Percentiles rank a stretch among this genome's conserved stretches.
phyloP scores from a whole-genome alignment of 2,797 vertebrate species.

The Florisuga fusca region DNA sequence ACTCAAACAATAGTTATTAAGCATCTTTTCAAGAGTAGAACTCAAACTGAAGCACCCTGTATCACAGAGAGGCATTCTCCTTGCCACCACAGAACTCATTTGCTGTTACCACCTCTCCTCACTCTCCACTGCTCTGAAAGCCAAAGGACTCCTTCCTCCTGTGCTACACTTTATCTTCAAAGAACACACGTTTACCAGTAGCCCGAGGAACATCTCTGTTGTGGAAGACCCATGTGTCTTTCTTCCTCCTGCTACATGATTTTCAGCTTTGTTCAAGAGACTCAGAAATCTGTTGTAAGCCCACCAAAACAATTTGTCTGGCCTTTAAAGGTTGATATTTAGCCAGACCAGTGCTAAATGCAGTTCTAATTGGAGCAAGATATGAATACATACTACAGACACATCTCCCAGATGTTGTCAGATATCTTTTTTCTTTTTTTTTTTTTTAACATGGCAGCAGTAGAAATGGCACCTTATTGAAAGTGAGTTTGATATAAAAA shows the following conservation, averaged over 20 bases:
- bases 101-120: not conserved
- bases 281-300: not conserved
- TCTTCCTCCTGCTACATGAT: not conserved
- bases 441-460: not conserved
- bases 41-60: not conserved
- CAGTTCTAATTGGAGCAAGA: constrained; percentile 78
- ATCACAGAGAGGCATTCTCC: not conserved
- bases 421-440: not conserved
- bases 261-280: not conserved
- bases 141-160: not conserved
- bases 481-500: not conserved
- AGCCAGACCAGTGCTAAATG: constrained; percentile 45
- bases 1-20: not conserved
- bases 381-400: constrained; percentile 73
- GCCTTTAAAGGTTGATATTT: not conserved
- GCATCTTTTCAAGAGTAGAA: not conserved
- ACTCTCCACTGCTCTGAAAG: not conserved
- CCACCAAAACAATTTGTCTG: not conserved
- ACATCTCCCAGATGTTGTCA: not conserved
- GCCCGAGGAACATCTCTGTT: not conserved
- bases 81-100: not conserved
- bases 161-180: not conserved
- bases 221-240: not conserved
- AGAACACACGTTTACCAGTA: not conserved
- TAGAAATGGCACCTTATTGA: not conserved